Evolutionary conservation across 1,140 invertebrate genomes (phyloP).

Genomic region (Drosophila ambigua): DNA sequence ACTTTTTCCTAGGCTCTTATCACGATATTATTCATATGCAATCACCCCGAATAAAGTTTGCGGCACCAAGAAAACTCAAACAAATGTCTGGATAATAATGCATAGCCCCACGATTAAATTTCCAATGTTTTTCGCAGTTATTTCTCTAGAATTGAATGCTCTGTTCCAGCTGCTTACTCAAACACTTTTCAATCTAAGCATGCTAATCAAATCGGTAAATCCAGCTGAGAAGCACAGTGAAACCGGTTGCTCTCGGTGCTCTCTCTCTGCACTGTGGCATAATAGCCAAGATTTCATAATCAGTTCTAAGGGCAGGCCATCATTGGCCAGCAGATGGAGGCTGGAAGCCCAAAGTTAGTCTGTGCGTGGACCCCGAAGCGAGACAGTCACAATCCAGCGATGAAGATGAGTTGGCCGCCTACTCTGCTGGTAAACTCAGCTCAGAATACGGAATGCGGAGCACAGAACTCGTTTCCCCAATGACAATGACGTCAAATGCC

Average conservation of each 20-base stretch:
- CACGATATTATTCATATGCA: not conserved
- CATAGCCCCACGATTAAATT: no score
- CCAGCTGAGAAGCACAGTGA: no score
- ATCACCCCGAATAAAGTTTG: no score
- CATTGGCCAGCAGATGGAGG: not conserved
- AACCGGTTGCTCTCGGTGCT: constrained; percentile 23
- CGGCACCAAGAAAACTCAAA: no score
- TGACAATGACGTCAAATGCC: constrained; percentile 33
- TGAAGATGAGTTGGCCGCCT: constrained; percentile 12
- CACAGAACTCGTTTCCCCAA: constrained; percentile 34
- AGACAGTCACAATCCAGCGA: not conserved
- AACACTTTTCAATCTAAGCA: no score
- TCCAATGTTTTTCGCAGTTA: no score
- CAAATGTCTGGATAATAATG: no score
- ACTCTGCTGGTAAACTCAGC: constrained; percentile 32
- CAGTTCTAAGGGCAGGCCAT: constrained; percentile 22
- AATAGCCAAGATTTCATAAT: constrained; percentile 27
- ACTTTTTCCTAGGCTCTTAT: constrained; percentile 13
- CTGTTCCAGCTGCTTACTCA: no score
- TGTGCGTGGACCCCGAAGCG: constrained; percentile 22
- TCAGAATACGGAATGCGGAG: not conserved
- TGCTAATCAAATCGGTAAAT: no score
- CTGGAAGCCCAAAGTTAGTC: constrained; percentile 26
- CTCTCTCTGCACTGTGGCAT: constrained; percentile 4
- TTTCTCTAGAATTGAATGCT: no score